A percentile compares a stretch with the other conserved stretches of the same genome.
Evolutionary conservation across 2,888 invertebrate genomes (phyloP).

Genomic region (Petrolisthes cinctipes): DNA sequence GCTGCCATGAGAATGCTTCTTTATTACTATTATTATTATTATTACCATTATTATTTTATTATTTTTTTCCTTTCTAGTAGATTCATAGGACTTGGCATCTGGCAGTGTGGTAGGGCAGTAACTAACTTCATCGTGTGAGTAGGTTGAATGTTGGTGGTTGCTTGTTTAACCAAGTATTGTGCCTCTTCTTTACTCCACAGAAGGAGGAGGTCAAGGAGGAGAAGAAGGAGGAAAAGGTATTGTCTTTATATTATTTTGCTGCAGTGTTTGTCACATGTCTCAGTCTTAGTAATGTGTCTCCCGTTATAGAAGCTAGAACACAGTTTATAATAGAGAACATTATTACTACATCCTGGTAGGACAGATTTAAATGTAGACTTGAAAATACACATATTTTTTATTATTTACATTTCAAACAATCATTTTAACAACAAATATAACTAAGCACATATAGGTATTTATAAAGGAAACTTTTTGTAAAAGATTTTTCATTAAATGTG

Average conservation of each 20-base stretch:
- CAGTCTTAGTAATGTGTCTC: neutral
- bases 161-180: constrained; percentile 33
- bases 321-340: neutral
- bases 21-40: neutral
- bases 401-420: too few relatives aligned
- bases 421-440: too few relatives aligned
- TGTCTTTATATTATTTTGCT: constrained; percentile 27
- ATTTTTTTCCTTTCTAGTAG: constrained; percentile 38
- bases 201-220: constrained; percentile 58
- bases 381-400: too few relatives aligned
- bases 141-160: constrained; percentile 35
- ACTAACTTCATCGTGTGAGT: constrained; percentile 29
- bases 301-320: neutral
- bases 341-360: too few relatives aligned
- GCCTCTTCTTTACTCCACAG: constrained; percentile 49
- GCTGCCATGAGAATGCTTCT: constrained; percentile 33
- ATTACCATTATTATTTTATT: constrained; percentile 18
- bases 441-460: too few relatives aligned
- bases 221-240: constrained; percentile 54
- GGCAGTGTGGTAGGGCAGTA: constrained; percentile 17
- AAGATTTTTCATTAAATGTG: too few relatives aligned
- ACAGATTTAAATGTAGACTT: too few relatives aligned
- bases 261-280: constrained; percentile 15
- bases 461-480: too few relatives aligned
- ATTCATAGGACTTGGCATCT: constrained; percentile 24